Evolutionary conservation across 2,797 vertebrate genomes (phyloP).

Genomic region (Myotis findleyi): DNA sequence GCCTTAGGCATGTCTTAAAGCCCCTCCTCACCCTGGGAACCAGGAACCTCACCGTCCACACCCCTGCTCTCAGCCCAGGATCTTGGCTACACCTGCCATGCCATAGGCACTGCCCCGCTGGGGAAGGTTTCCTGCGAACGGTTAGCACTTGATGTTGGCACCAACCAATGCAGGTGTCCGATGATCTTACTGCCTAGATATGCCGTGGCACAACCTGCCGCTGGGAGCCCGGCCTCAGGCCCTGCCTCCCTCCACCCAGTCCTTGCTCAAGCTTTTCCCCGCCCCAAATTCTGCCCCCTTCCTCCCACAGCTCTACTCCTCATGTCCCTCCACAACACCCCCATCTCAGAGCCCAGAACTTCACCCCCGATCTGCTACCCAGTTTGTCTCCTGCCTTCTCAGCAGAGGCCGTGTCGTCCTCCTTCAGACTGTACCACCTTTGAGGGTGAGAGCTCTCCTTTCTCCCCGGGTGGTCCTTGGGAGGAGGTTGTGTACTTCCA

Average conservation of each 20-base stretch:
- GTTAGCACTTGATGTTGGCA: neutral
- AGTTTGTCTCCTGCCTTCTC: neutral
- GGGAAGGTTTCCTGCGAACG: neutral
- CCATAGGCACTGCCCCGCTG: neutral
- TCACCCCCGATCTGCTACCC: too few species aligned
- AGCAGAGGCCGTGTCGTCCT: neutral
- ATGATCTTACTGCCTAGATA: neutral
- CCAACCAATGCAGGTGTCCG: neutral
- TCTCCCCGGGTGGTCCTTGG: neutral
- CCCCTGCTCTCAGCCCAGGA: neutral
- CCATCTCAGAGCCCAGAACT: neutral
- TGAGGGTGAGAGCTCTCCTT: neutral
- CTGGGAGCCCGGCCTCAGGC: fast-evolving
- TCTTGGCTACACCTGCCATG: neutral
- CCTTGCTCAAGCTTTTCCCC: neutral
- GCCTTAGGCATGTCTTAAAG: neutral
- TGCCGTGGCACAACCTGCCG: neutral
- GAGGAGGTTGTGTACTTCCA: too few species aligned
- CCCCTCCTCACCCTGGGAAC: neutral
- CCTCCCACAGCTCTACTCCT: neutral
- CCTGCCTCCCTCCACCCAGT: neutral
- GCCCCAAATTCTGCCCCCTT: neutral
- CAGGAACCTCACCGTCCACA: neutral
- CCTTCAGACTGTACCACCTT: neutral
- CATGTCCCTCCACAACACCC: neutral